These are phyloP conservation scores for Aphelocoma californica DNA, from an alignment of 2,797 vertebrate genomes.

Conservation along the genomic window DNA sequence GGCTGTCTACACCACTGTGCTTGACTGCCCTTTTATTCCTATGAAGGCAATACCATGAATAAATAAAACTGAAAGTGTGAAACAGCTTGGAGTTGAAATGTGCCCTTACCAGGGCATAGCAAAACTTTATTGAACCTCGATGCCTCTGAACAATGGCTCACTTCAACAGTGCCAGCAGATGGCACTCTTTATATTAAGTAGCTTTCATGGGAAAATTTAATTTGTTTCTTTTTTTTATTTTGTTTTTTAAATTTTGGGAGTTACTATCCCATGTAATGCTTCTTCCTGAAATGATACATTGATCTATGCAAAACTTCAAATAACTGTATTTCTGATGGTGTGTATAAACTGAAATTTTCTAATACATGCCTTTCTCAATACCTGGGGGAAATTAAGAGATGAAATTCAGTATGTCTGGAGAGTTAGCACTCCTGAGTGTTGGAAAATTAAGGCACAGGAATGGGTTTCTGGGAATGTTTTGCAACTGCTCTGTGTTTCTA, in stretches of 20 bases:
- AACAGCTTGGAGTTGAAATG: background rate
- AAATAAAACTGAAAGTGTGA: conserved; percentile 49
- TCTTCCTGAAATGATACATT: background rate
- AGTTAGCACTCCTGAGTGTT: background rate
- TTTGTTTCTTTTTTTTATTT: background rate
- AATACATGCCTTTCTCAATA: background rate
- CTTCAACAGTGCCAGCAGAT: conserved; percentile 44
- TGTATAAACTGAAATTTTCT: background rate
- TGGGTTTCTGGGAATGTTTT: background rate
- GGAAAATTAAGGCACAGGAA: background rate
- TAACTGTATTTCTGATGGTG: background rate
- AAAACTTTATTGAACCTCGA: conserved; percentile 49
- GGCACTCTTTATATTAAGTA: conserved; percentile 65
- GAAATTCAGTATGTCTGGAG: background rate
- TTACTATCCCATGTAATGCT: background rate
- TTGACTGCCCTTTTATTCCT: conserved; percentile 32
- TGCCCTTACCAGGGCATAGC: background rate
- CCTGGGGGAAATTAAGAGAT: background rate
- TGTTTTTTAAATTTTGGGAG: background rate
- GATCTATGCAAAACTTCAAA: background rate
- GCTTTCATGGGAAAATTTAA: background rate
- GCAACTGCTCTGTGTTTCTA: background rate
- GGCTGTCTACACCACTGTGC: conserved; percentile 25
- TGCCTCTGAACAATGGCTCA: conserved; percentile 5
- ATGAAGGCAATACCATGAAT: conserved; percentile 27